Evolutionary conservation across 2,888 invertebrate species (phyloP).

Genomic region (Melanostoma mellinum): DNA sequence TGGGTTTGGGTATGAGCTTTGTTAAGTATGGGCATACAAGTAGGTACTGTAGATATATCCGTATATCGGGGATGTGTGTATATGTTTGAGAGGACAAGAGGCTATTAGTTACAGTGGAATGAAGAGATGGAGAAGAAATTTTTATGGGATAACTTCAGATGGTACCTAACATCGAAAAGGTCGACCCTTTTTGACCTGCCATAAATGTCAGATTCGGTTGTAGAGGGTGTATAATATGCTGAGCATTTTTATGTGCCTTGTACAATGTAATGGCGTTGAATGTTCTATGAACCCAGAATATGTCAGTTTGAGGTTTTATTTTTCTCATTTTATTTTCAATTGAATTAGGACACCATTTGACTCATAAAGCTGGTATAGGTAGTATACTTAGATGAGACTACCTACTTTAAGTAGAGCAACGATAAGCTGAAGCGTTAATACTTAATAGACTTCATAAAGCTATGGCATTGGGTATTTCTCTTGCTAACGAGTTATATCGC

Average conservation of each 20-base stretch:
- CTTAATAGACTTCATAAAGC: too few relatives aligned
- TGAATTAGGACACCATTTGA: too few relatives aligned
- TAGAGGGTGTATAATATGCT: constrained; percentile 28
- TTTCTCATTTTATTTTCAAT: neutral
- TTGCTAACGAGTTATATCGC: too few relatives aligned
- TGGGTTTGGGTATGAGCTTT: constrained; percentile 11
- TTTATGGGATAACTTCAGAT: constrained; percentile 39
- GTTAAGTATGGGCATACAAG: constrained; percentile 17
- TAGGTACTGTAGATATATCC: constrained; percentile 18
- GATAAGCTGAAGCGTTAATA: too few relatives aligned
- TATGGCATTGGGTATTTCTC: too few relatives aligned
- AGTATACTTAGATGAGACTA: too few relatives aligned
- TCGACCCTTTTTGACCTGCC: constrained; percentile 39
- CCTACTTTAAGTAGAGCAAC: too few relatives aligned
- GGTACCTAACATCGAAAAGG: constrained; percentile 29
- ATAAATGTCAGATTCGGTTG: constrained; percentile 50
- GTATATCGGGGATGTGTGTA: neutral
- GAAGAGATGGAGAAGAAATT: constrained; percentile 26
- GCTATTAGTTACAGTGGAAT: constrained; percentile 22
- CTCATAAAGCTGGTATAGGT: too few relatives aligned
- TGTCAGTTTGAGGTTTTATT: constrained; percentile 16
- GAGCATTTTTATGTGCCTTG: constrained; percentile 16
- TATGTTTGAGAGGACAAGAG: neutral
- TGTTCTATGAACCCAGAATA: constrained; percentile 7
- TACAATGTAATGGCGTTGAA: constrained; percentile 16